Evolutionary conservation across 2,888 invertebrate genomes (phyloP).

Genomic region (Melanotus villosus): DNA sequence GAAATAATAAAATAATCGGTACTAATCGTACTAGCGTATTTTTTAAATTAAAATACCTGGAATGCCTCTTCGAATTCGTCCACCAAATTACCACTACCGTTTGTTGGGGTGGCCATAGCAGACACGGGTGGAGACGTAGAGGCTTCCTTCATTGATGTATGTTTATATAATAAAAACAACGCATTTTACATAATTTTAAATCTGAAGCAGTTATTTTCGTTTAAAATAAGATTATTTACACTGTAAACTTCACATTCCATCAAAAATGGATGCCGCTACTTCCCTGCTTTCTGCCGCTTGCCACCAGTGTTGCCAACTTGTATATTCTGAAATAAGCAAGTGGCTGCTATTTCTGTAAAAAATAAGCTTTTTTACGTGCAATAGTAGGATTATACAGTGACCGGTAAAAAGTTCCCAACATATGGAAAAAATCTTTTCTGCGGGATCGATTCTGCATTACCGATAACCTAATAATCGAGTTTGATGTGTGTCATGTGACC

Average conservation of each 20-base stretch:
- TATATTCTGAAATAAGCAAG: no score
- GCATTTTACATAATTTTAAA: constrained; percentile 22
- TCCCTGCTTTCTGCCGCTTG: no score
- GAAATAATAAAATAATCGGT: constrained; percentile 52
- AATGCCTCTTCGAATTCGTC: constrained; percentile 94
- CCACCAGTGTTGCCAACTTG: no score
- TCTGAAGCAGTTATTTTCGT: neutral
- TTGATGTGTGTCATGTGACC: no score
- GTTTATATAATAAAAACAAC: constrained; percentile 23
- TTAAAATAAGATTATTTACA: neutral
- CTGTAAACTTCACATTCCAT: neutral
- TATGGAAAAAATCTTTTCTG: no score
- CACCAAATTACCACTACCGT: constrained; percentile 87
- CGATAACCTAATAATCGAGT: no score
- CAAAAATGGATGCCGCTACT: neutral
- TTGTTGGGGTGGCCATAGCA: constrained; percentile 83
- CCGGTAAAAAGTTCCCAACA: no score
- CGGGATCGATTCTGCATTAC: no score
- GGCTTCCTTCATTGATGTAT: constrained; percentile 64
- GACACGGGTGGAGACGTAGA: constrained; percentile 66
- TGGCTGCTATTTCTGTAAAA: no score
- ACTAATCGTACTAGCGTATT: neutral
- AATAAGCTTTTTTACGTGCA: no score
- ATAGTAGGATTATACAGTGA: no score
- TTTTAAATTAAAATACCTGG: constrained; percentile 74